phyloP scores from a whole-genome alignment of 2,797 vertebrate genomes.

The Telmatherina bonti region DNA sequence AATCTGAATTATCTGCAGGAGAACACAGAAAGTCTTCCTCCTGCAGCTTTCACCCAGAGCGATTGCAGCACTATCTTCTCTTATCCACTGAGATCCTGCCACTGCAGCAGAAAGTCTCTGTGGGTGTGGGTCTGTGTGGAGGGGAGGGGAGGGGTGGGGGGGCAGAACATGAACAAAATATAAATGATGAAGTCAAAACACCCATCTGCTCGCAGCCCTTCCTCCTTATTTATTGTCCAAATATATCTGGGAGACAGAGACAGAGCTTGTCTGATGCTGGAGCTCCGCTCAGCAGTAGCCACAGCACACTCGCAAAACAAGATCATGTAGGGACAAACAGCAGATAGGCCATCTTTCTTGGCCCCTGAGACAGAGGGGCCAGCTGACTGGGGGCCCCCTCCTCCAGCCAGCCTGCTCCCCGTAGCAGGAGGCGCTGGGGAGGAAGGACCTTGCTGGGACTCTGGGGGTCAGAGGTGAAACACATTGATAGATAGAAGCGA shows the following conservation, averaged over 20 bases:
- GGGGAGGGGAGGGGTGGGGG: constrained; percentile 23
- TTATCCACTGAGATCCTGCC: constrained; percentile 62
- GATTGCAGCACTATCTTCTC: constrained; percentile 55
- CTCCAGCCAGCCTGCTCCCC: constrained; percentile 32
- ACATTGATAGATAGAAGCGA: constrained; percentile 55
- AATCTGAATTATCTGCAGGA: constrained; percentile 26
- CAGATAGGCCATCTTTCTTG: constrained; percentile 74
- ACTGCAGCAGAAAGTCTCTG: constrained; percentile 51
- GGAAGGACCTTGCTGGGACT: constrained; percentile 66
- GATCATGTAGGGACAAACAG: constrained; percentile 76
- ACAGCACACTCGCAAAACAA: constrained; percentile 84
- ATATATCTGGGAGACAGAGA: constrained; percentile 82
- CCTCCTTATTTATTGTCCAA: constrained; percentile 81
- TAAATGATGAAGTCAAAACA: constrained; percentile 84
- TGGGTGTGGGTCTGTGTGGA: constrained; percentile 1
- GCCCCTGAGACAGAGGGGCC: constrained; percentile 63
- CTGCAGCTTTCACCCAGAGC: constrained; percentile 73
- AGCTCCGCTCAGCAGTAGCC: constrained; percentile 69
- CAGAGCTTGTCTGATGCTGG: constrained; percentile 72
- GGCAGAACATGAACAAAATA: constrained; percentile 70
- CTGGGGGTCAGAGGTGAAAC: constrained; percentile 68
- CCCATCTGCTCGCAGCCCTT: constrained; percentile 52
- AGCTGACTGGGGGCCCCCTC: constrained; percentile 40
- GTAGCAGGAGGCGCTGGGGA: constrained; percentile 44
- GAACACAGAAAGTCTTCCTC: constrained; percentile 5